These are phyloP conservation scores for Proales similis DNA, from an alignment of 1,140 invertebrate genomes.

Conservation along the genomic window DNA sequence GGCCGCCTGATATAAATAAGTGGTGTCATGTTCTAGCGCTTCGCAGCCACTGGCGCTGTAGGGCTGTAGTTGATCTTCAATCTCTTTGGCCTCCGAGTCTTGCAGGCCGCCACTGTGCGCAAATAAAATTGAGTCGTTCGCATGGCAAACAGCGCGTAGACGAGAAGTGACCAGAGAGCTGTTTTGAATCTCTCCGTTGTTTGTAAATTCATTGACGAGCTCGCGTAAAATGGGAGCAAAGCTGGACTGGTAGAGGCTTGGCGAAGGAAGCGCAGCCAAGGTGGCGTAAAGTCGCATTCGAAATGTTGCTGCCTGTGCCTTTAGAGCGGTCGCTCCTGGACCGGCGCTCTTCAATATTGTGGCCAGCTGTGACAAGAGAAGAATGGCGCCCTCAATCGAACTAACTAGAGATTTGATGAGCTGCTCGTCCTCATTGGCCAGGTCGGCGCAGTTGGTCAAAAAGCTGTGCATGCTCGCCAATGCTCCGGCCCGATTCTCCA, in stretches of 20 bases:
- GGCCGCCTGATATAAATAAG: constrained; percentile 71
- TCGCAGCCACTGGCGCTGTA: constrained; percentile 87
- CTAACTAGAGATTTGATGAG: constrained; percentile 1
- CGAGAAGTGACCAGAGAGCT: constrained; percentile 87
- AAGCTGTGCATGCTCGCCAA: constrained; percentile 59
- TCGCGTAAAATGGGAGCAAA: constrained; percentile 57
- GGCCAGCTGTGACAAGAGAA: constrained; percentile 61
- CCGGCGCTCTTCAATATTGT: constrained; percentile 82
- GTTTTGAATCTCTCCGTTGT: constrained; percentile 72
- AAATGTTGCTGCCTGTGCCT: constrained; percentile 84
- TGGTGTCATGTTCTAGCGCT: constrained; percentile 87
- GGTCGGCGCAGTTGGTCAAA: background rate
- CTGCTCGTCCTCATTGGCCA: constrained; percentile 16
- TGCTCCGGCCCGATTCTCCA: constrained; percentile 90
- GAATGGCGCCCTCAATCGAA: constrained; percentile 11
- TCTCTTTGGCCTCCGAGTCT: constrained; percentile 87
- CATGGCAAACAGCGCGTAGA: constrained; percentile 75
- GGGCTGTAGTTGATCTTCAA: constrained; percentile 90
- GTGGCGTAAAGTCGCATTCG: constrained; percentile 82
- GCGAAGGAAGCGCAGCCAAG: constrained; percentile 68
- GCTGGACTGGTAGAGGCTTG: constrained; percentile 4
- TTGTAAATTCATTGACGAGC: constrained; percentile 91
- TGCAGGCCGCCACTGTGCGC: constrained; percentile 70
- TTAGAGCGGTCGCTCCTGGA: constrained; percentile 65
- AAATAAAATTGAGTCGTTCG: constrained; percentile 73